phyloP scores from a whole-genome alignment of 2,888 invertebrate species.

The Rhimphoctona megacephalus region DNA sequence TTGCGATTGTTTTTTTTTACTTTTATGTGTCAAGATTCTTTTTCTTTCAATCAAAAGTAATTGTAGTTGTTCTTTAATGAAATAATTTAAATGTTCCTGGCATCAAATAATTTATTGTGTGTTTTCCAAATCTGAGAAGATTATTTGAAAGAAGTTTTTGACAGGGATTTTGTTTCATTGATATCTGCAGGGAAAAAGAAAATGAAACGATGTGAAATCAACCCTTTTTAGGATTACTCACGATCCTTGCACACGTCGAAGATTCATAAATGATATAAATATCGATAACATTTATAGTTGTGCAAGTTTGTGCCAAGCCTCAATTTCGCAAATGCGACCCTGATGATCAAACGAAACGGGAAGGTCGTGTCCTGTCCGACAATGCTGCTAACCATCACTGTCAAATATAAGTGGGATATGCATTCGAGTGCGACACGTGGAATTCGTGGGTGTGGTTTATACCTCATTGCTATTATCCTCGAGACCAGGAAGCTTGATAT shows the following conservation, averaged over 20 bases:
- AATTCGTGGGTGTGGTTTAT: constrained; percentile 53
- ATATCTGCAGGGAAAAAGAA: neutral
- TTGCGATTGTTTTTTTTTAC: no score
- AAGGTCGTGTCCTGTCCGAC: constrained; percentile 55
- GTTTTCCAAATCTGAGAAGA: no score
- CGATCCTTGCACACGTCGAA: neutral
- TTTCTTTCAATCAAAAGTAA: no score
- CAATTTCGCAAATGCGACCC: constrained; percentile 56
- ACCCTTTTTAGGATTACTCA: neutral
- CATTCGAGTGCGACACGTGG: constrained; percentile 49
- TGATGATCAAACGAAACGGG: constrained; percentile 62
- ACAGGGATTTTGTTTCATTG: neutral
- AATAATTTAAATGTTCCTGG: neutral
- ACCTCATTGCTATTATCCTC: constrained; percentile 36
- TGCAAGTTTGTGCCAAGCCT: constrained; percentile 61
- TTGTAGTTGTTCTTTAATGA: neutral
- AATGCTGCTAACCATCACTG: constrained; percentile 39
- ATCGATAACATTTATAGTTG: neutral
- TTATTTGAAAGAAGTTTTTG: neutral
- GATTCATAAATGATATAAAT: neutral
- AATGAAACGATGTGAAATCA: neutral
- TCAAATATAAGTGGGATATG: constrained; percentile 35
- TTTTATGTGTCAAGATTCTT: no score
- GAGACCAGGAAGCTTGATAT: constrained; percentile 49
- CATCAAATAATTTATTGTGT: no score